Conservation (phyloP, 2,888 invertebrate species). For the Sympetrum striolatum region DNA sequence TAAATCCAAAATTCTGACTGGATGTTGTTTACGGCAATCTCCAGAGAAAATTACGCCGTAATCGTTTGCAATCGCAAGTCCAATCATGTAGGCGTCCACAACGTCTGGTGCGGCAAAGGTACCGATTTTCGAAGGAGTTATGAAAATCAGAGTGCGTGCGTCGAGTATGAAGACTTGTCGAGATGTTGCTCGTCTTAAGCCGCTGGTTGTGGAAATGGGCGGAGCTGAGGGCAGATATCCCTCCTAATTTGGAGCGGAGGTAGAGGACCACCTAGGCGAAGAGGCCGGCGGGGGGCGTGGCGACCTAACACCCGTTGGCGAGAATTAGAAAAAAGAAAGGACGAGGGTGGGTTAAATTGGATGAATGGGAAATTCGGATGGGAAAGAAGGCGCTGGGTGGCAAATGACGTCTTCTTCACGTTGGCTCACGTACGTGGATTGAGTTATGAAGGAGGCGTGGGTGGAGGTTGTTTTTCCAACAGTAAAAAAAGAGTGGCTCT, state of each 20-base stretch:
- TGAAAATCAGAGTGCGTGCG: background rate
- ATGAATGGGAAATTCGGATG: background rate
- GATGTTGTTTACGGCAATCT: background rate
- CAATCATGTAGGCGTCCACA: too few relatives aligned
- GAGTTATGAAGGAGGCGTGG: background rate
- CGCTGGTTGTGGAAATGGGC: slow-evolving; percentile 3
- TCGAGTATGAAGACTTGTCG: background rate
- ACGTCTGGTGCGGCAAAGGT: too few relatives aligned
- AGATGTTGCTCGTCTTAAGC: background rate
- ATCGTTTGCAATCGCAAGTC: too few relatives aligned
- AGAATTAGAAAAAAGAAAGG: slow-evolving; percentile 1
- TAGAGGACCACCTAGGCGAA: slow-evolving; percentile 33
- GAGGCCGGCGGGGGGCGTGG: slow-evolving; percentile 10
- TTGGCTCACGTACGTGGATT: background rate
- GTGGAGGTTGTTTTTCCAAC: background rate
- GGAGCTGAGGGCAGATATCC: slow-evolving; percentile 37
- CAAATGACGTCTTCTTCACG: slow-evolving; percentile 13
- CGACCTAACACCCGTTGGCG: slow-evolving; percentile 32
- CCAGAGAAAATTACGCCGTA: too few relatives aligned
- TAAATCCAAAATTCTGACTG: background rate
- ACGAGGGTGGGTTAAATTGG: background rate
- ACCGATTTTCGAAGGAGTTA: background rate
- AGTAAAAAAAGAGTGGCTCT: background rate
- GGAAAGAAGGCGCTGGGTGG: background rate
- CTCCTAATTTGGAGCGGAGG: slow-evolving; percentile 33